Evolutionary conservation across 2,113 vertebrate genomes (phyloP).

Genomic region (Terrapene triunguis): DNA sequence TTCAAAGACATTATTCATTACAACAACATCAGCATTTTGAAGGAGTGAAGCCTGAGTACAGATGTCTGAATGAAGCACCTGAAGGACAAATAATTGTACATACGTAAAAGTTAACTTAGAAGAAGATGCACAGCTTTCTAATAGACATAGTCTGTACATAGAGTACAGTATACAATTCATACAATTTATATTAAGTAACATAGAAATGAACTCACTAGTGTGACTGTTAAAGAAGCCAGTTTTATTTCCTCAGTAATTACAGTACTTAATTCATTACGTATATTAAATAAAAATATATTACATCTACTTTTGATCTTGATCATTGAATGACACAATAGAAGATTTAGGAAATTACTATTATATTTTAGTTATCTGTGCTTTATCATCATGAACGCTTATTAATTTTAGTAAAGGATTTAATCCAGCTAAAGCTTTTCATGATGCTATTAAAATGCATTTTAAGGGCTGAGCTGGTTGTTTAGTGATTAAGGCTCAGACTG

Average conservation of each 20-base stretch:
- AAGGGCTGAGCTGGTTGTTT: not conserved
- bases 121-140: conserved; percentile 23
- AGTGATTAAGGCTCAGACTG: conserved; percentile 1
- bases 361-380: not conserved
- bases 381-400: not conserved
- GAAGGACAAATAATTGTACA: conserved; percentile 60
- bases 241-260: not conserved
- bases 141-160: not conserved
- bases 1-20: conserved; percentile 98
- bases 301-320: conserved; percentile 3
- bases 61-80: conserved; percentile 92
- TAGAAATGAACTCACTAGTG: not conserved
- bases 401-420: conserved; percentile 9
- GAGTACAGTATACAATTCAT: not conserved
- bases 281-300: not conserved
- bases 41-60: conserved; percentile 87
- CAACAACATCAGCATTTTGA: conserved; percentile 88
- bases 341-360: not conserved
- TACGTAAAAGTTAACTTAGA: conserved; percentile 26
- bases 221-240: not conserved
- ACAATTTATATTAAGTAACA: not conserved
- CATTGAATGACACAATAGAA: not conserved
- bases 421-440: not conserved
- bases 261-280: accelerated
- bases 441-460: conserved; percentile 19